Evolutionary conservation across 2,888 invertebrate species (phyloP).

Genomic region (Eupithecia insigniata): DNA sequence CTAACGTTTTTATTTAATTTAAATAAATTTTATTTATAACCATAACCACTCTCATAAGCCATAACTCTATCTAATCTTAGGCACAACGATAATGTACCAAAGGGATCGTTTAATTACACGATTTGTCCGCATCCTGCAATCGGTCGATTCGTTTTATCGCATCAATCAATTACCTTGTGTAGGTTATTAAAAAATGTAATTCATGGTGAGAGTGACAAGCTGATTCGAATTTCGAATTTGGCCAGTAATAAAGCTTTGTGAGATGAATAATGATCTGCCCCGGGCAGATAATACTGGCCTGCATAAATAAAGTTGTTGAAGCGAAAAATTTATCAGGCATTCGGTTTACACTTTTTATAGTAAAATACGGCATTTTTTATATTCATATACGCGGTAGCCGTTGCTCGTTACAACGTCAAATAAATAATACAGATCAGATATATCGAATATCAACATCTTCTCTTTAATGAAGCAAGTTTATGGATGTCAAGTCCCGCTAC

Average conservation of each 20-base stretch:
- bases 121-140: conserved; percentile 56
- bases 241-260: conserved; percentile 70
- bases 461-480: conserved; percentile 42
- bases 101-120: conserved; percentile 54
- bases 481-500: conserved; percentile 38
- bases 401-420: conserved; percentile 20
- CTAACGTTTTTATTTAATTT: background rate
- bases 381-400: conserved; percentile 34
- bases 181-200: conserved; percentile 72
- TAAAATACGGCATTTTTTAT: conserved; percentile 30
- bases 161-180: conserved; percentile 74
- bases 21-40: background rate
- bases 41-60: background rate
- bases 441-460: conserved; percentile 22
- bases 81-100: conserved; percentile 30
- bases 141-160: conserved; percentile 71
- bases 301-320: conserved; percentile 77
- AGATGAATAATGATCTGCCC: conserved; percentile 72
- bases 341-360: conserved; percentile 39
- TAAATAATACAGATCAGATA: conserved; percentile 24
- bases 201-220: conserved; percentile 59
- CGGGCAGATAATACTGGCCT: conserved; percentile 68
- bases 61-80: conserved; percentile 7
- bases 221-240: conserved; percentile 52
- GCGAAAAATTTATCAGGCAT: conserved; percentile 70